Base-by-base conservation (phyloP, 2,888 invertebrate species). In the Drosophila mimica region DNA sequence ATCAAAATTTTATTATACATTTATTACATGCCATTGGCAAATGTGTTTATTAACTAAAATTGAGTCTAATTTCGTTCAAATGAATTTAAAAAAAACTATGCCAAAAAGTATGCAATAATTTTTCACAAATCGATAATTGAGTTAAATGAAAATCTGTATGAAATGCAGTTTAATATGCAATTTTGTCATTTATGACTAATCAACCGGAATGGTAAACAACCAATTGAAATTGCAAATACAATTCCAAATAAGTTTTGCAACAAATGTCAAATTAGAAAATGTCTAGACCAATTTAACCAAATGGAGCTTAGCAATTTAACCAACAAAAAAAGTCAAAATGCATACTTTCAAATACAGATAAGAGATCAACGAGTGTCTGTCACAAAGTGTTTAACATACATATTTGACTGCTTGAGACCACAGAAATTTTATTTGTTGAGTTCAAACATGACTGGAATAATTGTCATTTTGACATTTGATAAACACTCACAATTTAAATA, bases 381-480 rank as follows among this genome's bases (percentile, higher is more conserved):
- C 36, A 51, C 53, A 74, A 54, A 59, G 43, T 62, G 61, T 43
- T 60, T 30, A 60, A 54, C 46, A 56, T 36, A 43, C 40, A 57
- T 43, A 40, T 72, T 72, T 59, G 51, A 59, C 33, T 74, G 73
- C 54, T 63, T 63, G 59, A 59, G 53, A 54, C 59, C 51, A 72
- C n/a, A 46, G 63, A 49, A 61, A 64, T 60, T 36, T 43, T 54
- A 49, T 62, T 64, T 72, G 64, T 70, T 68, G 67, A 82, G 75
- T 70, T 76, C 81, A 81, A 74, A 79, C 76, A 82, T 73, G 67
- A 70, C 59, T 76, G 51, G 74, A 70, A 88, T 88, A 85, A 88
- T 88, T 85, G 86, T 81, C 81, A 70, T 79, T 84, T 86, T 86
- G 86, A 86, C 88, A 86, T 85, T 88, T 81, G 34, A 57, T 61